These are phyloP conservation scores for Enteromius fasciolatus DNA, from an alignment of 2,797 vertebrate genomes.

Conservation along the genomic window DNA sequence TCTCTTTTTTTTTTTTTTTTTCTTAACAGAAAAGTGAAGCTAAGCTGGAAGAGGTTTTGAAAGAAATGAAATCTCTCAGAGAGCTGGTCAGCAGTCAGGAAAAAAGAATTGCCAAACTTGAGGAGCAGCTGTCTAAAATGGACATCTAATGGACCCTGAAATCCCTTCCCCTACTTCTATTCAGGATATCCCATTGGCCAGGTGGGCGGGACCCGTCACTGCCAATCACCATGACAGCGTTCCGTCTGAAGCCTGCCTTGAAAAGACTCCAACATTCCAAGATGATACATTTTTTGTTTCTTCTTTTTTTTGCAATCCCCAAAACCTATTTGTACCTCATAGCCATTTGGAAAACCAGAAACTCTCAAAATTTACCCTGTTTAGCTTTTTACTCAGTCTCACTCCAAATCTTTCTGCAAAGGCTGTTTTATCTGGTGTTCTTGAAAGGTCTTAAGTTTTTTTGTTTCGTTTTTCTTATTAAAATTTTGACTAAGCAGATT, in stretches of 20 bases:
- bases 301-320: conserved; percentile 58
- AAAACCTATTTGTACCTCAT: conserved; percentile 53
- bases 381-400: conserved; percentile 41
- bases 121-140: conserved; percentile 93
- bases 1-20: conserved; percentile 29
- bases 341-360: conserved; percentile 38
- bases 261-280: conserved; percentile 81
- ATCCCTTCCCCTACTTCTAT: conserved; percentile 61
- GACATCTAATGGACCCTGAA: conserved; percentile 78
- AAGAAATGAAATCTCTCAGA: conserved; percentile 94
- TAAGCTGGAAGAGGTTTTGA: conserved; percentile 95
- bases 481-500: conserved; percentile 66
- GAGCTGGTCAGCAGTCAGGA: conserved; percentile 94
- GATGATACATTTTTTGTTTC: conserved; percentile 70
- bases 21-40: conserved; percentile 86
- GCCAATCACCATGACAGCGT: conserved; percentile 79
- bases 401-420: conserved; percentile 58
- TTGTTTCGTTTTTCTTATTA: conserved; percentile 62
- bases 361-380: conserved; percentile 3
- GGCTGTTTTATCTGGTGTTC: conserved; percentile 67
- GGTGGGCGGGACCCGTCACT: conserved; percentile 75
- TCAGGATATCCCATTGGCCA: conserved; percentile 77
- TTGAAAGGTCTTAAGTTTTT: conserved; percentile 66
- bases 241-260: conserved; percentile 78
- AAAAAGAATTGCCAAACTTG: conserved; percentile 93